Percentiles rank a stretch among this genome's conserved stretches.
Evolutionary conservation across 2,113 vertebrate genomes (phyloP).

Genomic region (Elephas maximus): DNA sequence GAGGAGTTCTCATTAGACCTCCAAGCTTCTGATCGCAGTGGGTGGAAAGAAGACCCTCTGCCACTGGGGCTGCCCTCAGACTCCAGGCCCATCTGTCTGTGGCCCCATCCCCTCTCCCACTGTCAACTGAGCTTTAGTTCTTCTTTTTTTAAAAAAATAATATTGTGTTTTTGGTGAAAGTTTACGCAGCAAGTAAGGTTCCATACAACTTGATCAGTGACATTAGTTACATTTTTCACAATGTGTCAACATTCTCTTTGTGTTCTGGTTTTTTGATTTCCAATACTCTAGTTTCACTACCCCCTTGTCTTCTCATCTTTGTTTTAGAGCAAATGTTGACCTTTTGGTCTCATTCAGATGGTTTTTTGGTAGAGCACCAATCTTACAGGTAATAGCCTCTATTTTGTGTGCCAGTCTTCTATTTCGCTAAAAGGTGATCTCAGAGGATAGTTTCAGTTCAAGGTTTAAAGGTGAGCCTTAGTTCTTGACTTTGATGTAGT

Average conservation of each 20-base stretch:
- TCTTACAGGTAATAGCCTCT: background rate
- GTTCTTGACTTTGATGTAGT: background rate
- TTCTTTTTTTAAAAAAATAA: background rate
- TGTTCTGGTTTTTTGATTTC: background rate
- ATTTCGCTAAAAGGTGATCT: background rate
- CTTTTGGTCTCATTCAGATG: background rate
- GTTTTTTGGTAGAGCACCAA: background rate
- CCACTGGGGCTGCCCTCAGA: rapidly evolving
- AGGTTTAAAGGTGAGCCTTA: background rate
- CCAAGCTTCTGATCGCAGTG: background rate
- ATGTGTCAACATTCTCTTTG: background rate
- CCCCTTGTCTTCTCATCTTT: background rate
- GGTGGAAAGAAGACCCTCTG: background rate
- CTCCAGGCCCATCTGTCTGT: background rate
- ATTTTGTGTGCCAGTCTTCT: background rate
- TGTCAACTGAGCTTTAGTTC: background rate
- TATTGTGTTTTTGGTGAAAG: background rate
- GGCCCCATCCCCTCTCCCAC: rapidly evolving
- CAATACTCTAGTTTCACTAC: background rate
- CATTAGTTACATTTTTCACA: background rate
- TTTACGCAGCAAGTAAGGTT: background rate
- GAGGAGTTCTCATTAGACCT: background rate
- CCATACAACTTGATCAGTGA: background rate
- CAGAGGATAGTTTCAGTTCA: background rate
- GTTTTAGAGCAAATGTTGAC: background rate